These are phyloP conservation scores for Pogonus chalceus DNA, from an alignment of 1,140 invertebrate genomes.

Conservation along the genomic window DNA sequence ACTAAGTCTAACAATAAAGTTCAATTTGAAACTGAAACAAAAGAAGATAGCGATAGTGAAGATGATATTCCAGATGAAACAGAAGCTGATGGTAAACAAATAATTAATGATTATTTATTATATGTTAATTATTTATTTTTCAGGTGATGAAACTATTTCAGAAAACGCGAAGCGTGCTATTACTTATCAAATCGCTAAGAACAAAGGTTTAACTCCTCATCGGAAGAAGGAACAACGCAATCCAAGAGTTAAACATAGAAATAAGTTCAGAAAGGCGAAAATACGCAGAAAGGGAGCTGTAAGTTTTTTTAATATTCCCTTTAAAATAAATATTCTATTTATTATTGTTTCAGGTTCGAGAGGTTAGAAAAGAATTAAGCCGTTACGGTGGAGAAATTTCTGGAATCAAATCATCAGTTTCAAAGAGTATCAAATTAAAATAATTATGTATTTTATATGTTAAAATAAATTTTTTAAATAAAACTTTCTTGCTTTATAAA, in stretches of 20 bases:
- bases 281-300: conserved; percentile 83
- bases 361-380: conserved; percentile 63
- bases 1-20: conserved; percentile 31
- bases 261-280: conserved; percentile 82
- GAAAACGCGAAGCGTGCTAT: conserved; percentile 62
- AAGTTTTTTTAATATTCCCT: conserved; percentile 22
- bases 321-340: not conserved
- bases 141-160: conserved; percentile 15
- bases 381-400: conserved; percentile 83
- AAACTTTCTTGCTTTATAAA: conserved; percentile 1
- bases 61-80: not conserved
- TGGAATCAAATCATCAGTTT: conserved; percentile 78
- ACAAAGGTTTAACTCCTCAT: conserved; percentile 83
- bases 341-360: conserved; percentile 48
- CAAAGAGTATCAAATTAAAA: conserved; percentile 80
- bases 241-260: conserved; percentile 86
- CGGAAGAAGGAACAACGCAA: conserved; percentile 86
- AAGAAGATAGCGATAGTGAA: conserved; percentile 13
- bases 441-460: conserved; percentile 28
- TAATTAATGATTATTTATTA: conserved; percentile 10
- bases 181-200: conserved; percentile 89
- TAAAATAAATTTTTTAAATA: no score
- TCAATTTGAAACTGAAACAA: conserved; percentile 11
- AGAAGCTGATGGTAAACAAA: conserved; percentile 1
- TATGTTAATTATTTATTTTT: no score